Conservation (phyloP, 2,113 vertebrate genomes). For the Dendropsophus ebraccatus region DNA sequence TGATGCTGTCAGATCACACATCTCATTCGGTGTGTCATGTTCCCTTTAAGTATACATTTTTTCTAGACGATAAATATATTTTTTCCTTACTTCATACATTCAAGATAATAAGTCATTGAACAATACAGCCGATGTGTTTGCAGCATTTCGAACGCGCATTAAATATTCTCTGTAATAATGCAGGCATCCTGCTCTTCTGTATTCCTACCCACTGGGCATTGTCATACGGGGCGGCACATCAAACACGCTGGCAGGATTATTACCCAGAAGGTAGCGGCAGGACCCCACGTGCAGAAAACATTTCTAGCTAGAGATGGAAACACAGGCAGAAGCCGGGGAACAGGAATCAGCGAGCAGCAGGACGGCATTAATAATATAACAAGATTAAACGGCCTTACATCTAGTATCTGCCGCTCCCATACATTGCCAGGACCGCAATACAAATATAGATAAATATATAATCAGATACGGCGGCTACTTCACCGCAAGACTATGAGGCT, state of each 20-base stretch:
- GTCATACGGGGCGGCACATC: neutral
- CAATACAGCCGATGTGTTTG: neutral
- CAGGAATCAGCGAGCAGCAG: neutral
- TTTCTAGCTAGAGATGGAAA: neutral
- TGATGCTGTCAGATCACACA: too few relatives aligned
- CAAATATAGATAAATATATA: neutral
- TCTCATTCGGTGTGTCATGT: too few relatives aligned
- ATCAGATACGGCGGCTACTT: neutral
- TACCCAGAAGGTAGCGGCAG: constrained; percentile 3
- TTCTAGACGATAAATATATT: too few relatives aligned
- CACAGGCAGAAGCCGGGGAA: neutral
- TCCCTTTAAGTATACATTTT: too few relatives aligned
- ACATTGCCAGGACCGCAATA: neutral
- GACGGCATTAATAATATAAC: constrained; percentile 5
- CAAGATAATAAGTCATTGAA: neutral
- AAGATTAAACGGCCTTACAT: constrained; percentile 4
- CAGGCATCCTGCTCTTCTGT: neutral
- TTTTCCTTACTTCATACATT: neutral
- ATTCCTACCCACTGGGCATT: neutral
- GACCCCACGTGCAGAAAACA: constrained; percentile 10
- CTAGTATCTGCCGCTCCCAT: neutral
- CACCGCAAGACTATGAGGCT: neutral
- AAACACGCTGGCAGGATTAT: neutral
- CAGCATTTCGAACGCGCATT: neutral
- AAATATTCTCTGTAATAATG: neutral